Conservation (phyloP, 1,140 invertebrate species). For the Palaemon carinicauda region DNA sequence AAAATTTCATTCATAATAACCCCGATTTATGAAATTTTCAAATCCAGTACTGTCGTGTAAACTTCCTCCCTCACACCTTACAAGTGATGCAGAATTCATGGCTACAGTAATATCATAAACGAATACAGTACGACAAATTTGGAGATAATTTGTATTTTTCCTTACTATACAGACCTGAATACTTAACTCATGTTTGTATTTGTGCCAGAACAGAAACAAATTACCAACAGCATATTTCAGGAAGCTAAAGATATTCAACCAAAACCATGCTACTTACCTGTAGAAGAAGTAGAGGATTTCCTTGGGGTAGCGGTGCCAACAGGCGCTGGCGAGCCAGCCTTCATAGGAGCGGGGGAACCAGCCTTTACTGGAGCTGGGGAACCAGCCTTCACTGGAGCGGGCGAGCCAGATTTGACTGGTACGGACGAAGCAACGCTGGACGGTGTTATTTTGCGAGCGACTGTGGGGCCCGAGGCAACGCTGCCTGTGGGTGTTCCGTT, state of each 20-base stretch:
- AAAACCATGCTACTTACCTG: constrained; percentile 27
- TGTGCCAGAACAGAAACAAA: no score
- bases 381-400: not conserved
- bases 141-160: no score
- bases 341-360: constrained; percentile 22
- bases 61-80: no score
- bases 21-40: no score
- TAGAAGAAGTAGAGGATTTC: constrained; percentile 22
- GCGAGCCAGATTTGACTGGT: constrained; percentile 16
- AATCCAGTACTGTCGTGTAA: no score
- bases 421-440: constrained; percentile 2
- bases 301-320: constrained; percentile 12
- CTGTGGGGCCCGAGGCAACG: constrained; percentile 43
- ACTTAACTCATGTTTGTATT: no score
- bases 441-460: constrained; percentile 53
- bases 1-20: no score
- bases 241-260: not conserved
- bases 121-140: no score
- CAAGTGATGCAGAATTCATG: no score
- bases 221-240: not conserved
- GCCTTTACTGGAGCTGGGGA: constrained; percentile 27
- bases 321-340: constrained; percentile 22
- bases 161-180: no score
- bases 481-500: constrained; percentile 42
- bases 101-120: no score